Conservation (phyloP, 2,113 vertebrate genomes). For the Capreolus pygargus region DNA sequence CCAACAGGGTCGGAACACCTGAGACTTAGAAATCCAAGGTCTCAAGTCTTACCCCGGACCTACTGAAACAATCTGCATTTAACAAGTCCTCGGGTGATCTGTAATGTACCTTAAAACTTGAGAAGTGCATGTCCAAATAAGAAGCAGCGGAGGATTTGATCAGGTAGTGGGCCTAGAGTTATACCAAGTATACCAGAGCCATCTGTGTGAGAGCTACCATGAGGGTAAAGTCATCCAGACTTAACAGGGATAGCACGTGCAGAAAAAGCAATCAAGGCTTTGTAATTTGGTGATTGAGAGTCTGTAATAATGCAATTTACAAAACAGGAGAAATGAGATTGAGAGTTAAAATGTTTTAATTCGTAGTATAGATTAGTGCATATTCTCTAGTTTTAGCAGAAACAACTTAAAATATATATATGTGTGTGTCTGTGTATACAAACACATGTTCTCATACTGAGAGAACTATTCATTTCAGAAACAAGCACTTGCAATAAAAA, state of each 20-base stretch:
- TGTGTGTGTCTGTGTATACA: neutral
- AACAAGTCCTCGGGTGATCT: neutral
- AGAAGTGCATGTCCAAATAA: neutral
- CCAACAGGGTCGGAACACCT: neutral
- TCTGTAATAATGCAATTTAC: neutral
- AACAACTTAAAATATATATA: neutral
- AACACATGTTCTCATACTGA: neutral
- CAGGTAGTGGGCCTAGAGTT: neutral
- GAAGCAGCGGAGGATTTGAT: neutral
- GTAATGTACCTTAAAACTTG: neutral
- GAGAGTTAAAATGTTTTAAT: neutral
- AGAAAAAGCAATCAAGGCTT: neutral
- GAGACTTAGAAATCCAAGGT: neutral
- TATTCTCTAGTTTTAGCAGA: neutral
- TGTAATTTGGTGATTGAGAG: neutral
- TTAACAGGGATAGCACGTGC: neutral
- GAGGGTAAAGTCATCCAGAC: neutral
- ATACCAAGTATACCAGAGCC: neutral
- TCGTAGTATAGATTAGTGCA: neutral
- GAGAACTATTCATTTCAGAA: slow-evolving; percentile 14
- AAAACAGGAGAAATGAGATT: neutral
- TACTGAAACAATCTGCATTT: neutral
- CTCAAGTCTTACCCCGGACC: neutral
- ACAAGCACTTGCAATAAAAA: neutral
- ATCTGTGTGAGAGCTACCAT: neutral